Conservation (phyloP, 2,797 vertebrate species). For the Micropoecilia bifurca region DNA sequence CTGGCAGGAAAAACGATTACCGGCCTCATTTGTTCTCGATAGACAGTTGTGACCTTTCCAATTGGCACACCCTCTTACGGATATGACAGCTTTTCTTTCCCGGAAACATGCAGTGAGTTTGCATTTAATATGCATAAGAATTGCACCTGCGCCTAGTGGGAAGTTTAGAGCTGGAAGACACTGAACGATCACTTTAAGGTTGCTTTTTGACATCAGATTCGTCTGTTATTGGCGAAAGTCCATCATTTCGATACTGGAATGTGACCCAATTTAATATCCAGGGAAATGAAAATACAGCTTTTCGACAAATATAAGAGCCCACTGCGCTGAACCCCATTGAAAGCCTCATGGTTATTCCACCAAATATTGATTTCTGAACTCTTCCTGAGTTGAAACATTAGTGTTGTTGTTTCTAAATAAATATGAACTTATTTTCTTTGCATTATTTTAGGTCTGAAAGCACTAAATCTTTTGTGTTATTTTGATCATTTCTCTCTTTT, state of each 20-base stretch:
- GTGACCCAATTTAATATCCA: slow-evolving; percentile 11
- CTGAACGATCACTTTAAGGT: slow-evolving; percentile 34
- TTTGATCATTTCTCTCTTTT: too few species aligned
- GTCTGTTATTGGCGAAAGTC: slow-evolving; percentile 28
- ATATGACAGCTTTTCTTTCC: slow-evolving; percentile 76
- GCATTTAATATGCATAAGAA: slow-evolving; percentile 74
- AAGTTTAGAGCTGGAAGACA: slow-evolving; percentile 33
- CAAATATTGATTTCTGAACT: too few species aligned
- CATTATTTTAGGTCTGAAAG: too few species aligned
- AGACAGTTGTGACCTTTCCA: slow-evolving; percentile 82
- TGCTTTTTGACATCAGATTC: slow-evolving; percentile 36
- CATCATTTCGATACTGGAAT: background rate
- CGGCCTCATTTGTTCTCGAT: slow-evolving; percentile 78
- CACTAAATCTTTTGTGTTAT: too few species aligned
- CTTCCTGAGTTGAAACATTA: too few species aligned
- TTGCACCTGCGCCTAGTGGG: slow-evolving; percentile 50
- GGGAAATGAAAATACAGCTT: slow-evolving; percentile 15
- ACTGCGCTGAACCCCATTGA: too few species aligned
- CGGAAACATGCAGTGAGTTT: slow-evolving; percentile 67
- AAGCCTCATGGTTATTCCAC: too few species aligned
- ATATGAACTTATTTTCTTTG: too few species aligned
- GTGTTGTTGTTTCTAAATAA: too few species aligned
- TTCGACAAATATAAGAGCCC: background rate
- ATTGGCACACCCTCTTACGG: slow-evolving; percentile 73
- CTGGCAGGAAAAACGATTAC: slow-evolving; percentile 79